Percentiles rank a stretch among this genome's conserved stretches.
phyloP scores from a whole-genome alignment of 1,140 invertebrate species.

The Drosophila baimaii region DNA sequence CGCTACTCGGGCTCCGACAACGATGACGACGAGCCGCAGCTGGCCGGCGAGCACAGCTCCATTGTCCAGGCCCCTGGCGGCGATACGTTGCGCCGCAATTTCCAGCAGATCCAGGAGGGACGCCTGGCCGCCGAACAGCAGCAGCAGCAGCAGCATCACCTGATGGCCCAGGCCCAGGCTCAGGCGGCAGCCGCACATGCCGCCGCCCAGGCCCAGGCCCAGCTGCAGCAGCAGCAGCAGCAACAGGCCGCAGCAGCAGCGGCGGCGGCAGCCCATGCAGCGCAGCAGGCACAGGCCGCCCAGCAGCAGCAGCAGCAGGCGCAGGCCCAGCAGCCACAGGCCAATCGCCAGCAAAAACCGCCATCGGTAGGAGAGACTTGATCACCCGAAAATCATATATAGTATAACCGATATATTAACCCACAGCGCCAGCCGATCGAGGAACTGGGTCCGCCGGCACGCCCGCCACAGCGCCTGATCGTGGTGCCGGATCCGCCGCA shows the following conservation, averaged over 20 bases:
- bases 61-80: slow-evolving; percentile 95
- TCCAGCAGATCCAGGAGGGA: slow-evolving; percentile 98
- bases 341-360: slow-evolving; percentile 84
- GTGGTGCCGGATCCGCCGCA: slow-evolving; percentile 89
- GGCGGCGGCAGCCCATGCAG: slow-evolving; percentile 79
- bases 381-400: not conserved
- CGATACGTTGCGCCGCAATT: slow-evolving; percentile 96
- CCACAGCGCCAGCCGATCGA: slow-evolving; percentile 85
- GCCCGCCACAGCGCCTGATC: slow-evolving; percentile 94
- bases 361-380: slow-evolving; percentile 59
- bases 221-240: slow-evolving; percentile 84
- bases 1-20: slow-evolving; percentile 94
- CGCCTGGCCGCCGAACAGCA: slow-evolving; percentile 86
- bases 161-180: slow-evolving; percentile 72
- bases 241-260: slow-evolving; percentile 67
- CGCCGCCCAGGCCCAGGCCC: slow-evolving; percentile 77
- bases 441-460: slow-evolving; percentile 92
- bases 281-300: slow-evolving; percentile 67
- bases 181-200: slow-evolving; percentile 84
- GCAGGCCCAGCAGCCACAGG: slow-evolving; percentile 84
- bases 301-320: slow-evolving; percentile 80
- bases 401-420: slow-evolving; percentile 17
- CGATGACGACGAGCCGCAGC: slow-evolving; percentile 93
- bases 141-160: slow-evolving; percentile 77
- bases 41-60: slow-evolving; percentile 94